A percentile compares a stretch with the other conserved stretches of the same genome.
These are phyloP conservation scores for Psittacula derbiana DNA, from an alignment of 2,797 vertebrate species.

Conservation along the genomic window DNA sequence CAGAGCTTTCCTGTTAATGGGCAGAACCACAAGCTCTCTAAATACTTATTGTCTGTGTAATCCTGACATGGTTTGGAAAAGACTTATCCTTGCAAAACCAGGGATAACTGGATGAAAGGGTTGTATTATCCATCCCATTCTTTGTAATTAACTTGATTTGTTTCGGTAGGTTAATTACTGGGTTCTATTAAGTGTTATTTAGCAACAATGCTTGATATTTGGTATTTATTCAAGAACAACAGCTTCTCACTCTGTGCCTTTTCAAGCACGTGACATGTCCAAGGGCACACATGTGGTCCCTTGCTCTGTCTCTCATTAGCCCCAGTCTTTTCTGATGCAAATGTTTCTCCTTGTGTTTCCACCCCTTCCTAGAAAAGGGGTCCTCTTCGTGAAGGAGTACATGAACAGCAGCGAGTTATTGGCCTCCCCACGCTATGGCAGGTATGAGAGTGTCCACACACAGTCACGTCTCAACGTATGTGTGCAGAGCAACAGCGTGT, in stretches of 20 bases:
- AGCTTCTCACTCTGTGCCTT: neutral
- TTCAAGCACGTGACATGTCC: neutral
- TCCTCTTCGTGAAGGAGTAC: slow-evolving; percentile 87
- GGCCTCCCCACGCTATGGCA: slow-evolving; percentile 38
- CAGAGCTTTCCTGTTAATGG: neutral
- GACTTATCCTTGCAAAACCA: neutral
- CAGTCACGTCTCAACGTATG: rapidly evolving
- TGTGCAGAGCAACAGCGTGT: neutral
- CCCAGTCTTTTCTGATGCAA: neutral
- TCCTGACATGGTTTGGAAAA: neutral
- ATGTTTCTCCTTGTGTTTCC: neutral
- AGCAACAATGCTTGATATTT: neutral
- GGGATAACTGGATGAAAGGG: slow-evolving; percentile 4
- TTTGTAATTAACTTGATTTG: slow-evolving; percentile 39
- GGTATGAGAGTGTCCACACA: slow-evolving; percentile 35
- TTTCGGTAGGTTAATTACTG: slow-evolving; percentile 35
- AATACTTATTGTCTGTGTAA: neutral
- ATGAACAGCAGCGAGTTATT: slow-evolving; percentile 74
- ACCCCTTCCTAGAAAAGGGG: slow-evolving; percentile 61
- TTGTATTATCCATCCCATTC: neutral
- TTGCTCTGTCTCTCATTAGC: neutral
- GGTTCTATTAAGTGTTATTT: neutral
- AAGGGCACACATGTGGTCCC: neutral
- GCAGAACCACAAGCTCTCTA: neutral
- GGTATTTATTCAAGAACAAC: neutral